Base-by-base conservation (phyloP, 2,113 vertebrate genomes). In the Maccullochella peelii region DNA sequence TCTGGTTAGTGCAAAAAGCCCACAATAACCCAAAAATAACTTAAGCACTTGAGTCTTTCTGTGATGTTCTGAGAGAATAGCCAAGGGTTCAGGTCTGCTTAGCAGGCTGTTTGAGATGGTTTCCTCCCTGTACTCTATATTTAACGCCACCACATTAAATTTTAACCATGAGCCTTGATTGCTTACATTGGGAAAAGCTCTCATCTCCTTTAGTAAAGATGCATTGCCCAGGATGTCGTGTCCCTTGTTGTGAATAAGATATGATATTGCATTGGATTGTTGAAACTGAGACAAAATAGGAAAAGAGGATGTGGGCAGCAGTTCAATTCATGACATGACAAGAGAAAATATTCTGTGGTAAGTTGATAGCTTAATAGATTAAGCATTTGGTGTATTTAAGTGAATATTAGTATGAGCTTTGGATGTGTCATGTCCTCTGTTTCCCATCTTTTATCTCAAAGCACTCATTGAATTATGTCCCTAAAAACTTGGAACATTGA, bases 161-260 rank as follows among this genome's bases (percentile, higher is more conserved):
- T 94, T 93, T 89, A 88, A 94, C 73, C 38, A 3, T 7, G 8
- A 54, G 66, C 84, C 82, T 79, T 89, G 87, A 94, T 93, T 93
- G 89, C 89, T 85, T 91, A 86, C 84, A 81, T 87, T 86, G 79
- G 79, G 73, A 84, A 69, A 77, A 76, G 75, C 75, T 89, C 84
- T 91, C 80, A 67, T 90, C 76, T 90, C 85, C 77, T 78, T 86
- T 61, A 78, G 87, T 62, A 74, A 90, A 90, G 84, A 89, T 69
- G 87, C 78, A 57, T 73, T 23, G 42, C 42, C 65, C 84, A 69
- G 84, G 87, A 86, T 87, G 87, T 89, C 86, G 52, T 76, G 72
- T 88, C 61, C 76, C 85, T 44, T 2, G 25, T 66, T 74, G 89
- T 93, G 92, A 94, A 92, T 93, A 91, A 86, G 82, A 87, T 42